Evolutionary conservation across 2,797 vertebrate species (phyloP).

Genomic region (Sebastes flavidus): DNA sequence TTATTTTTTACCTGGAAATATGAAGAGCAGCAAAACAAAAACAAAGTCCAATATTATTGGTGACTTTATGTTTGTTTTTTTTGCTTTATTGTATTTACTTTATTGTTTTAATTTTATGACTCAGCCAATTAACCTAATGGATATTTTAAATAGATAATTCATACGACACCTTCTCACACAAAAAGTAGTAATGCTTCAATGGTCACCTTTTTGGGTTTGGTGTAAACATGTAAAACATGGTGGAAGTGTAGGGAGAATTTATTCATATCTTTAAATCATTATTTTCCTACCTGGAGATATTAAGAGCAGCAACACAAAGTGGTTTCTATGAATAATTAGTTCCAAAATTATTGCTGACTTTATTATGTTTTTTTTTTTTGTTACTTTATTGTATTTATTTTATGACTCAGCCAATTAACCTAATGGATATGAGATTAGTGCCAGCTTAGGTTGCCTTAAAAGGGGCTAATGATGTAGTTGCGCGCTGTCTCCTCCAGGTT

Average conservation of each 20-base stretch:
- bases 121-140: background rate
- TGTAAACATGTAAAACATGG: conserved; percentile 29
- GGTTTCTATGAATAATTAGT: background rate
- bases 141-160: too few species aligned
- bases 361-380: too few species aligned
- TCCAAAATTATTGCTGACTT: background rate
- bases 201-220: background rate
- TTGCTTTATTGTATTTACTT: background rate
- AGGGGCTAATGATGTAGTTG: conserved; percentile 53
- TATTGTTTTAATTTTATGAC: background rate
- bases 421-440: background rate
- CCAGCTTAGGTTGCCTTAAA: too few species aligned
- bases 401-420: background rate
- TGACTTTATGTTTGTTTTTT: background rate
- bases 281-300: background rate
- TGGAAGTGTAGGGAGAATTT: background rate
- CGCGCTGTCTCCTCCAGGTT: conserved; percentile 77
- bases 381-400: background rate
- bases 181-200: conserved; percentile 32
- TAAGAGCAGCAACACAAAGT: background rate
- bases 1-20: background rate
- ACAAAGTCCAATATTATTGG: background rate
- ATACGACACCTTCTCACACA: too few species aligned
- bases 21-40: background rate
- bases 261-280: background rate